A percentile compares a stretch with the other conserved stretches of the same genome.
These are phyloP conservation scores for Dasypogon diadema DNA, from an alignment of 2,888 invertebrate species.

Conservation along the genomic window DNA sequence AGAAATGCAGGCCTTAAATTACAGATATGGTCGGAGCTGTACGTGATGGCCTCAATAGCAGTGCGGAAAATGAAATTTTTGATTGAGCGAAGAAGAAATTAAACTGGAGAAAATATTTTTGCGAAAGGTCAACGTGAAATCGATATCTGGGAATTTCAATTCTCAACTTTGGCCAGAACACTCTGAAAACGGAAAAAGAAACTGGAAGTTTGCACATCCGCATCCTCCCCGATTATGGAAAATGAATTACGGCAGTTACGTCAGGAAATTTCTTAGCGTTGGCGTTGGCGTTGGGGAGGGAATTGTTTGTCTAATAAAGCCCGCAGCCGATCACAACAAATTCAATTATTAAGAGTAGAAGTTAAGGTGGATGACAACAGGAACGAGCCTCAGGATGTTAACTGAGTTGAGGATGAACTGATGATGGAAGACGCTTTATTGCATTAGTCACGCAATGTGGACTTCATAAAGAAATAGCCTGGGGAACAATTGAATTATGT, in stretches of 20 bases:
- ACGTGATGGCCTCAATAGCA: conserved; percentile 15
- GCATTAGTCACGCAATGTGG: neutral
- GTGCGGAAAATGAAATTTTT: conserved; percentile 37
- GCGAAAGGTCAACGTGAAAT: conserved; percentile 12
- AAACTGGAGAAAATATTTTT: neutral
- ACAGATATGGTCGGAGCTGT: conserved; percentile 2
- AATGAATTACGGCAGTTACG: too few relatives aligned
- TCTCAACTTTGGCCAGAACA: too few relatives aligned
- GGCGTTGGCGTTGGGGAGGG: neutral
- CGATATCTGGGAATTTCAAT: too few relatives aligned
- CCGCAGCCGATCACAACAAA: neutral
- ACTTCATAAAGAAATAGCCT: neutral
- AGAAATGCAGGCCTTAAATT: conserved; percentile 30
- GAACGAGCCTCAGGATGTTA: neutral
- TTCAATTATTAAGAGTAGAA: conserved; percentile 1
- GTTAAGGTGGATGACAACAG: neutral
- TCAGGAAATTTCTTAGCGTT: too few relatives aligned
- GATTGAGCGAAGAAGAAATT: conserved; percentile 6
- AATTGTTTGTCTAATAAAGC: neutral
- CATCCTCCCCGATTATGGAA: too few relatives aligned
- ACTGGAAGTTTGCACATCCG: too few relatives aligned
- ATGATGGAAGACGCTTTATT: neutral
- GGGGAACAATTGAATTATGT: neutral
- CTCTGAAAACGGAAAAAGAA: too few relatives aligned
- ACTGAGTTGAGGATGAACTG: neutral